Percentiles rank a stretch among this genome's conserved stretches.
phyloP scores from a whole-genome alignment of 2,888 invertebrate species.

The Trichopoda pennipes region DNA sequence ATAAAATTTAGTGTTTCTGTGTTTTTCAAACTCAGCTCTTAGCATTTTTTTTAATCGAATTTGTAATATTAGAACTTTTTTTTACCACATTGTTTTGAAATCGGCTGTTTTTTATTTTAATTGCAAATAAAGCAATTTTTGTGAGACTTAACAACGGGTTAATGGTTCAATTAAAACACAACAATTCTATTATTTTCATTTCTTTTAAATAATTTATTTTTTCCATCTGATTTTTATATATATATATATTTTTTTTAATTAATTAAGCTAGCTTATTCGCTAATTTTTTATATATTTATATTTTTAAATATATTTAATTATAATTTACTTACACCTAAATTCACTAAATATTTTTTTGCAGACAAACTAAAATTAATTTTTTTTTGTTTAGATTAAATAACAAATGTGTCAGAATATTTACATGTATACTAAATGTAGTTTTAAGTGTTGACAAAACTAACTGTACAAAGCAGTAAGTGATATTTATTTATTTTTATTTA shows the following conservation, averaged over 20 bases:
- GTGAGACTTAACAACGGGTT: no score
- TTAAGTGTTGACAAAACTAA: conserved; percentile 5
- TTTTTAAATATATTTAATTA: conserved; percentile 29
- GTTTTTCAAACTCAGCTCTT: no score
- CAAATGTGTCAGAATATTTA: neutral
- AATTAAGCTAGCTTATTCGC: conserved; percentile 57
- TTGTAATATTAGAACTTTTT: no score
- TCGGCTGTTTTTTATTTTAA: no score
- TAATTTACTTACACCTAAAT: conserved; percentile 44
- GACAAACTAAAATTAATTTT: conserved; percentile 20
- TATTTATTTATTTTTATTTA: neutral
- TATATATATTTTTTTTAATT: conserved; percentile 35
- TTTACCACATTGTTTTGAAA: no score
- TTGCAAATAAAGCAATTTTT: no score
- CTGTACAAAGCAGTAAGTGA: neutral
- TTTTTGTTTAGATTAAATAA: conserved; percentile 1
- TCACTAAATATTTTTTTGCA: conserved; percentile 40
- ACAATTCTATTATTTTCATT: conserved; percentile 18
- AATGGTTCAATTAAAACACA: conserved; percentile 2
- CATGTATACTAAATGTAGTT: neutral
- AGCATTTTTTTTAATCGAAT: no score
- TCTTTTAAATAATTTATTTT: conserved; percentile 56
- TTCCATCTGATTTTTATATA: conserved; percentile 26
- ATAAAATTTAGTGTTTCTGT: no score
- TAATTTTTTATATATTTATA: conserved; percentile 17